Evolutionary conservation across 1,140 invertebrate genomes (phyloP), one percentile per base, ranked within the genome.

Genomic region (Brachionus manjavacas): DNA sequence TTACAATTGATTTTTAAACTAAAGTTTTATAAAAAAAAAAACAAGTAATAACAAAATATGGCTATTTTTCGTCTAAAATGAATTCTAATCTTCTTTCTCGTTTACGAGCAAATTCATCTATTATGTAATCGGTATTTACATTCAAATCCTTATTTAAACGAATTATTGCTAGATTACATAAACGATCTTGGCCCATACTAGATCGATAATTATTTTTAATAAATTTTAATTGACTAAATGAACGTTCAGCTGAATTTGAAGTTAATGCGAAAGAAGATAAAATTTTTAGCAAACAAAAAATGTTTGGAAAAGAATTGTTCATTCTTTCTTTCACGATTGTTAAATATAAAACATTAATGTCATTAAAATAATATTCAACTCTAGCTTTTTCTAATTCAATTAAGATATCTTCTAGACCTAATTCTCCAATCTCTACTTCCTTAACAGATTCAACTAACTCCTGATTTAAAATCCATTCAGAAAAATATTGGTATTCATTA

Each of bases 161-260:
- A 25, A 68, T 68, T 25, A 68, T 68, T 25, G 20, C 28, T 25
- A 68, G 20, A 28, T 68, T 68, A 68, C 64, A 68, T 68, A 68
- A 68, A 25, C 16, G 64, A 68, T 68, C 20, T 25, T 28, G 11
- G 12, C 20, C 28, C 64, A 68, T 28, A 25, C 20, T 25, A 25
- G 64, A 68, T 12, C 64, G 64, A 23, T 25, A 68, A 68, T 68
- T 25, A 68, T 68, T 68, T 68, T 68, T 68, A 25, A 68, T 68
- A 68, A 68, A 12, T 25, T 68, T 68, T 28, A 68, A 25, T 28
- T 28, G 64, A 28, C 64, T 68, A 68, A 68, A 68, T 12, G 64
- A 68, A 68, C 64, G 64, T 68, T 68, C 64, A 25, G 64, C 64
- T 68, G 64, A 68, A 28, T 68, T 68, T 25, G 64, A 68, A 28